phyloP scores from a whole-genome alignment of 2,888 invertebrate species.

The Aethes cnicana region DNA sequence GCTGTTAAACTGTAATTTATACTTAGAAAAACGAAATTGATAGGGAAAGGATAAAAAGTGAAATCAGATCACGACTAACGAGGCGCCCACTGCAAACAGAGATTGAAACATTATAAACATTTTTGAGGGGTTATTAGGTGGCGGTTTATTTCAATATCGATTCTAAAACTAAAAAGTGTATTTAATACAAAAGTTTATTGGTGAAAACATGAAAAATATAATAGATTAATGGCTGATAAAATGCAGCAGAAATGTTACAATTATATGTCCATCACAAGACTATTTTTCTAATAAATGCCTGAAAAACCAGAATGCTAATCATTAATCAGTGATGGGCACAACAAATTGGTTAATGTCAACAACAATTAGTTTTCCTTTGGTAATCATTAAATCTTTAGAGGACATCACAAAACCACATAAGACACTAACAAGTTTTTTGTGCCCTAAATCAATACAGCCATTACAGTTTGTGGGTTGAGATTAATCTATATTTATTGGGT shows the following conservation, averaged over 20 bases:
- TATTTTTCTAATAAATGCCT: constrained; percentile 81
- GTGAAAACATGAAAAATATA: constrained; percentile 83
- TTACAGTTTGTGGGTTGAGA: constrained; percentile 64
- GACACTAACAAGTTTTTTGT: constrained; percentile 81
- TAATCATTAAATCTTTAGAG: constrained; percentile 61
- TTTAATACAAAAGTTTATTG: constrained; percentile 83
- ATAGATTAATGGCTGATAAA: constrained; percentile 83
- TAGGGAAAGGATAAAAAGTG: too few species aligned
- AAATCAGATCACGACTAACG: too few species aligned
- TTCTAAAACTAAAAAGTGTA: constrained; percentile 83
- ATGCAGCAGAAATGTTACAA: constrained; percentile 83
- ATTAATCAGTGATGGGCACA: constrained; percentile 74
- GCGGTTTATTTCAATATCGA: constrained; percentile 78
- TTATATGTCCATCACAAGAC: constrained; percentile 79
- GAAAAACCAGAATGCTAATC: constrained; percentile 75
- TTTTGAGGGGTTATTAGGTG: constrained; percentile 75
- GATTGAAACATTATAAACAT: constrained; percentile 53
- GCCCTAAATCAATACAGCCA: constrained; percentile 76
- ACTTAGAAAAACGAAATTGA: too few species aligned
- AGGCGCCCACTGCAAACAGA: constrained; percentile 15
- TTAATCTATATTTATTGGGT: constrained; percentile 62
- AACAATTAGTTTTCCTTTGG: constrained; percentile 65
- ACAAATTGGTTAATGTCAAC: constrained; percentile 79
- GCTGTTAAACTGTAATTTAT: too few species aligned
- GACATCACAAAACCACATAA: constrained; percentile 73